Evolutionary conservation across 2,113 vertebrate species (phyloP).

Genomic region (Rutilus rutilus): DNA sequence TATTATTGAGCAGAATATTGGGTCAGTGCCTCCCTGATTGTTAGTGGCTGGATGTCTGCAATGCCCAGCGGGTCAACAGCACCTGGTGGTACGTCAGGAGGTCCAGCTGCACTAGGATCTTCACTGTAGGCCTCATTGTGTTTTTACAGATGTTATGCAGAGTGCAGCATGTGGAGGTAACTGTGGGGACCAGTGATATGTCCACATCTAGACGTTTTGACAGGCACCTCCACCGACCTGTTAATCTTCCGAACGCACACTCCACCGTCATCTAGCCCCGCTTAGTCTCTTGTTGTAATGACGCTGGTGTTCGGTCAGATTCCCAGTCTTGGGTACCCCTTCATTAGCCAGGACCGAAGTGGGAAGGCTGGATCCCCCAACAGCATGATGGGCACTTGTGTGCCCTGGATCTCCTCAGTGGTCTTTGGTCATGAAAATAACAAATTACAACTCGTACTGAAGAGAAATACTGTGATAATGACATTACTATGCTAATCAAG

Average conservation of each 20-base stretch:
- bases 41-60: neutral
- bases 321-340: neutral
- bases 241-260: neutral
- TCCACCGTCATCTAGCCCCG: neutral
- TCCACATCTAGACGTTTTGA: too few relatives aligned
- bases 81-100: neutral
- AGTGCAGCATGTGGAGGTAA: neutral
- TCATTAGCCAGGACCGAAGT: neutral
- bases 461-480: neutral
- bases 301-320: neutral
- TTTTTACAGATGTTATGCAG: constrained; percentile 36
- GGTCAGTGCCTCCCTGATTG: neutral
- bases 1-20: neutral
- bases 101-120: neutral
- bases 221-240: neutral
- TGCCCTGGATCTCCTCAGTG: neutral
- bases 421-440: neutral
- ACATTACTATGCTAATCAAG: neutral
- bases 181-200: neutral
- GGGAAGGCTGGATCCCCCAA: neutral
- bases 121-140: neutral
- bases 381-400: neutral
- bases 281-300: neutral
- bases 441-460: neutral
- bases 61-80: neutral